A percentile compares a stretch with the other conserved stretches of the same genome.
These are phyloP conservation scores for Zapus hudsonius DNA, from an alignment of 2,113 vertebrate species.

Conservation along the genomic window DNA sequence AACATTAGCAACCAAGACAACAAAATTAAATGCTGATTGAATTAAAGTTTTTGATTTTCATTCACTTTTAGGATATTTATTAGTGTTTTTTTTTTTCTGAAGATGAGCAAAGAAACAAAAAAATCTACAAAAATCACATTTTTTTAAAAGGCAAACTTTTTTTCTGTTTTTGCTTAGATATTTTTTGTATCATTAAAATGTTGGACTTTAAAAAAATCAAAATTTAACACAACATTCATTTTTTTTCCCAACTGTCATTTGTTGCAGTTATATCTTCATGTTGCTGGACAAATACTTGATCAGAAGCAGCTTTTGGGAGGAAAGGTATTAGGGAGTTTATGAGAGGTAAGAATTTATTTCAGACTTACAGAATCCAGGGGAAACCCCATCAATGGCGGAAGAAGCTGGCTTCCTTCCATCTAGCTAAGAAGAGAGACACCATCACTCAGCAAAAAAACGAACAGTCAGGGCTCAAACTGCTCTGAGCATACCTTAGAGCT, in stretches of 20 bases:
- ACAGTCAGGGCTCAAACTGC: no score
- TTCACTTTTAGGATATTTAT: background rate
- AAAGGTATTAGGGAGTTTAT: no score
- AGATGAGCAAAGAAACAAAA: background rate
- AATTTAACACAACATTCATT: background rate
- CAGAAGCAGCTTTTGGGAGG: no score
- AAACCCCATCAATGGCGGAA: no score
- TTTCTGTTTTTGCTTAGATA: background rate
- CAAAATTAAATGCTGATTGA: background rate
- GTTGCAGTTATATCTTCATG: no score
- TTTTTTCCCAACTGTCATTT: background rate
- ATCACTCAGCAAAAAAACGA: no score
- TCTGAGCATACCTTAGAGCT: no score
- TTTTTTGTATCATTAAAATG: background rate
- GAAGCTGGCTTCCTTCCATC: no score
- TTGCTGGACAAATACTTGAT: no score
- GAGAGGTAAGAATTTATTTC: no score
- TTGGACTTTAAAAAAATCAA: background rate
- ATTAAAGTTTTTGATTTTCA: background rate
- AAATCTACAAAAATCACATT: background rate
- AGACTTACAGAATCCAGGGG: no score
- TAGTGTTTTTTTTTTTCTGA: background rate
- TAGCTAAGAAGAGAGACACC: no score
- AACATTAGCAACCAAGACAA: background rate
- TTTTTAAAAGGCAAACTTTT: background rate